A percentile compares a stretch with the other conserved stretches of the same genome.
phyloP scores from a whole-genome alignment of 2,888 invertebrate species.

The Tenthredo livida region DNA sequence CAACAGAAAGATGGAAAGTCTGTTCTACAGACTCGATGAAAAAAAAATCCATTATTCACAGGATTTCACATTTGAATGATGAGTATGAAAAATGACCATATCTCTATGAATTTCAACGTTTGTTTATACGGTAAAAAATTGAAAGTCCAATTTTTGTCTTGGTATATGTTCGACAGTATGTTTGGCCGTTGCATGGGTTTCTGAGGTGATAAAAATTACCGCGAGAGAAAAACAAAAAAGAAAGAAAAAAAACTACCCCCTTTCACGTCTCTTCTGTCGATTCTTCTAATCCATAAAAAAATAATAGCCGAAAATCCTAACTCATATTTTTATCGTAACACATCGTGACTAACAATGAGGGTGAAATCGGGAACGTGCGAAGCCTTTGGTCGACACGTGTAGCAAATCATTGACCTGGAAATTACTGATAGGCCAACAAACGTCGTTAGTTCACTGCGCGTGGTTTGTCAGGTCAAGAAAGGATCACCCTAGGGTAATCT shows the following conservation, averaged over 20 bases:
- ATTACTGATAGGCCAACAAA: slow-evolving; percentile 35
- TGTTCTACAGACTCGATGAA: background rate
- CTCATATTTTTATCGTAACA: background rate
- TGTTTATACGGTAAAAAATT: no score
- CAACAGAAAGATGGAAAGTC: background rate
- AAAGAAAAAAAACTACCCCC: no score
- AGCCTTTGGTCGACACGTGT: slow-evolving; percentile 32
- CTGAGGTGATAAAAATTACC: background rate
- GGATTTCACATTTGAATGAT: background rate
- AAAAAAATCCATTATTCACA: background rate
- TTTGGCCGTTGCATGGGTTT: background rate
- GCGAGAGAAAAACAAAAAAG: background rate
- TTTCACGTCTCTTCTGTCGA: background rate
- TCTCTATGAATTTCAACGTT: no score
- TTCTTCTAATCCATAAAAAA: background rate
- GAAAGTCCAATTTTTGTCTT: no score
- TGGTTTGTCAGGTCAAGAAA: background rate
- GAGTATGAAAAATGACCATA: background rate
- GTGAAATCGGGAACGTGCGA: background rate
- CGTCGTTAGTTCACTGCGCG: slow-evolving; percentile 26
- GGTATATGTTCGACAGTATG: background rate
- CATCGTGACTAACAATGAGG: slow-evolving; percentile 17
- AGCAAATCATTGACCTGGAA: slow-evolving; percentile 39
- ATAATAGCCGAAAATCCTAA: background rate
- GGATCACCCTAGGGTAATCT: background rate